These are phyloP conservation scores for Conus betulinus DNA, from an alignment of 1,140 invertebrate genomes.

Conservation along the genomic window DNA sequence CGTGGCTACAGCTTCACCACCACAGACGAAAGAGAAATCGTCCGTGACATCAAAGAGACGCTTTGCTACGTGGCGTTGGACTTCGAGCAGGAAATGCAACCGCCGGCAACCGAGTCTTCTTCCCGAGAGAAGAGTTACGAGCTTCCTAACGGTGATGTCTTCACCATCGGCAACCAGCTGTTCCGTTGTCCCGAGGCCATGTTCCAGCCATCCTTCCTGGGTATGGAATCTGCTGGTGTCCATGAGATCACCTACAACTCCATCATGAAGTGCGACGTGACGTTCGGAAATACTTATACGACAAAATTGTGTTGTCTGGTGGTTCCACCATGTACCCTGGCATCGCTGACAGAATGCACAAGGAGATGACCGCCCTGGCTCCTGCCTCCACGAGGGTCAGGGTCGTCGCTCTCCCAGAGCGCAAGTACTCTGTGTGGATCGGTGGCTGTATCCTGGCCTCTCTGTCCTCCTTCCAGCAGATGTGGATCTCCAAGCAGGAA, in stretches of 20 bases:
- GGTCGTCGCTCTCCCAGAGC: constrained; percentile 74
- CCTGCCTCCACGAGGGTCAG: constrained; percentile 67
- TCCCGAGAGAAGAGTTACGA: constrained; percentile 75
- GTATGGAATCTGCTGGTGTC: constrained; percentile 75
- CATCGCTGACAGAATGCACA: constrained; percentile 73
- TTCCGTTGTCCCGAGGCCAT: constrained; percentile 77
- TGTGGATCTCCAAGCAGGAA: constrained; percentile 82
- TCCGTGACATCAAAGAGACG: constrained; percentile 83
- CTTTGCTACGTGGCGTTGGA: constrained; percentile 94
- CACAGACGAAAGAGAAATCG: constrained; percentile 76
- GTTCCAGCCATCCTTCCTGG: constrained; percentile 84
- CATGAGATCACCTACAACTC: constrained; percentile 89
- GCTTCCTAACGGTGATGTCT: constrained; percentile 76
- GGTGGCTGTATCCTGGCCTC: constrained; percentile 80
- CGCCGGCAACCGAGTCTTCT: constrained; percentile 81
- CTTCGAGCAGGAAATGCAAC: constrained; percentile 97
- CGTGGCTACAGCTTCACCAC: constrained; percentile 97
- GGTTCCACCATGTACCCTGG: constrained; percentile 87
- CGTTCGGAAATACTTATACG: constrained; percentile 92
- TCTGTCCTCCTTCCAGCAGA: constrained; percentile 81
- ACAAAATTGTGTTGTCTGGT: constrained; percentile 93
- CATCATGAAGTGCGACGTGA: constrained; percentile 82
- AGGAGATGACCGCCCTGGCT: constrained; percentile 78
- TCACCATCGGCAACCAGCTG: constrained; percentile 75
- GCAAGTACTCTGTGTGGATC: constrained; percentile 71